phyloP scores from a whole-genome alignment of 2,888 invertebrate species.

The Disparrhopalites patrizii region DNA sequence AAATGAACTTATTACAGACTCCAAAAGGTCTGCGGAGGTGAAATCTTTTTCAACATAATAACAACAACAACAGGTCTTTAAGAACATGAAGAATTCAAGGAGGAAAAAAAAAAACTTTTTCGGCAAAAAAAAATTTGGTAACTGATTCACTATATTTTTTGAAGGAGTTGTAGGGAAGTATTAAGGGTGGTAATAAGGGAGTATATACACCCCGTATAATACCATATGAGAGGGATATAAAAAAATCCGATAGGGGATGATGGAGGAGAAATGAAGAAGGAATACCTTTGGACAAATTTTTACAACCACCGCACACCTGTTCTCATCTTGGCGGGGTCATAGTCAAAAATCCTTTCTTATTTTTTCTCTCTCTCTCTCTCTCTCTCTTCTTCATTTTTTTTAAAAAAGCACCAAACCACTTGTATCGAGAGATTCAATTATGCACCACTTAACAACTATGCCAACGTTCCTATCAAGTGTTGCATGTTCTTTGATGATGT shows the following conservation, averaged over 20 bases:
- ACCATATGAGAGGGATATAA: background rate
- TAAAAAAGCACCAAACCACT: too few species aligned
- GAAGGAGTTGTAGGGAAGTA: too few species aligned
- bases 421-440: constrained; percentile 18
- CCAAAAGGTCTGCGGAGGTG: constrained; percentile 24
- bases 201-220: too few species aligned
- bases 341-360: constrained; percentile 4
- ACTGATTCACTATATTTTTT: constrained; percentile 9
- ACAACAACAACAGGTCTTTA: background rate
- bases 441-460: constrained; percentile 19
- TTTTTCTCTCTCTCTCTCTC: constrained; percentile 3
- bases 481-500: background rate
- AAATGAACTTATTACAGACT: constrained; percentile 21
- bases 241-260: constrained; percentile 15
- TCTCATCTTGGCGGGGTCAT: constrained; percentile 24
- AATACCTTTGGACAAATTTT: constrained; percentile 21
- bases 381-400: too few species aligned
- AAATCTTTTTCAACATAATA: background rate
- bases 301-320: constrained; percentile 29
- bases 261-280: too few species aligned
- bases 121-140: too few species aligned
- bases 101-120: constrained; percentile 3
- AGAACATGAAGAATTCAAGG: background rate
- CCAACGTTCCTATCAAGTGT: background rate
- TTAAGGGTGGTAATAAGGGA: too few species aligned